phyloP scores from a whole-genome alignment of 2,113 vertebrate genomes.

The Scomber colias region DNA sequence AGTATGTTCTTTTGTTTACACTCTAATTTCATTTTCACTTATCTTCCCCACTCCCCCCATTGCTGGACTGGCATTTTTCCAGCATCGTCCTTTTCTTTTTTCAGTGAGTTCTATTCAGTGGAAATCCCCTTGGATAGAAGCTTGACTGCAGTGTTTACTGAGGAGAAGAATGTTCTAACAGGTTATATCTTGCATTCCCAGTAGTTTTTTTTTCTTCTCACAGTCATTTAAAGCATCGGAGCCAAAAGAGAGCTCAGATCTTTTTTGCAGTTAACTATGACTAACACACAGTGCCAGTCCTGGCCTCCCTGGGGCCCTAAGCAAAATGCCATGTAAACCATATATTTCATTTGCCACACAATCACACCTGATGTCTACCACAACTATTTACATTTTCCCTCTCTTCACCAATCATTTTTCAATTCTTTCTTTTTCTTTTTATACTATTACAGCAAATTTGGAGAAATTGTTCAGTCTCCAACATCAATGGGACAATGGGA shows the following conservation, averaged over 20 bases:
- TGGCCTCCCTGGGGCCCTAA: too few species aligned
- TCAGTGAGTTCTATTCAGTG: slow-evolving; percentile 10
- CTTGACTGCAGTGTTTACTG: slow-evolving; percentile 9
- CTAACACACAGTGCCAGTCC: not conserved
- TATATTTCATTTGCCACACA: too few species aligned
- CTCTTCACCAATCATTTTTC: too few species aligned
- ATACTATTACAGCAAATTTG: too few species aligned
- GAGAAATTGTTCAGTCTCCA: too few species aligned
- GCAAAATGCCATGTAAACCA: too few species aligned
- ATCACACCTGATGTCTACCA: too few species aligned
- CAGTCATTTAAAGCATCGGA: not conserved
- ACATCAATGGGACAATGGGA: too few species aligned
- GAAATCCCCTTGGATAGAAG: slow-evolving; percentile 38
- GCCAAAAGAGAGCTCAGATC: not conserved
- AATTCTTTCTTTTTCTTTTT: too few species aligned
- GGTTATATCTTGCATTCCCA: slow-evolving; percentile 4
- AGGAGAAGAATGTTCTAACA: slow-evolving; percentile 31
- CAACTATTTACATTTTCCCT: too few species aligned
- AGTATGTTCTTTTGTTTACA: too few species aligned
- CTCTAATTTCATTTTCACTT: not conserved
- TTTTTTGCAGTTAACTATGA: not conserved
- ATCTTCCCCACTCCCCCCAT: not conserved
- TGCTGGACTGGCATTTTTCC: not conserved
- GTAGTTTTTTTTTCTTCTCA: slow-evolving; percentile 4
- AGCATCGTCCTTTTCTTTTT: slow-evolving; percentile 1